Evolutionary conservation across 2,888 invertebrate genomes (phyloP).

Genomic region (Psylliodes chrysocephalus): DNA sequence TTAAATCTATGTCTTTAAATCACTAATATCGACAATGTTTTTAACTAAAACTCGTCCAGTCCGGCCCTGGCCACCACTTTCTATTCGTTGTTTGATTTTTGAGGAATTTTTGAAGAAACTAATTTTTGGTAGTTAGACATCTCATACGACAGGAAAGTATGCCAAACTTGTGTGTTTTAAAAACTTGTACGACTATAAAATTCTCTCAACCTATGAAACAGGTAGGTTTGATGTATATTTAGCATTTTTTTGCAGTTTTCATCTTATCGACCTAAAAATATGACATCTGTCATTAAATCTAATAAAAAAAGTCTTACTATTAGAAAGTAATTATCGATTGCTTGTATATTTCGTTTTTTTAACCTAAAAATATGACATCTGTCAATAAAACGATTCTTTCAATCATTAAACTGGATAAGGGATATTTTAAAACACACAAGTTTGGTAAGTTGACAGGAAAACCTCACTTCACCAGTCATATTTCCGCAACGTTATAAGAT

Average conservation of each 20-base stretch:
- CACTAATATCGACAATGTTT: not conserved
- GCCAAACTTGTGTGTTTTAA: constrained; percentile 39
- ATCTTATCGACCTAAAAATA: too few relatives aligned
- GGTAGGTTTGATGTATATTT: too few relatives aligned
- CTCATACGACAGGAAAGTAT: constrained; percentile 26
- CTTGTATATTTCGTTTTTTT: too few relatives aligned
- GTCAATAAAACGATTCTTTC: too few relatives aligned
- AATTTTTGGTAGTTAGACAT: constrained; percentile 30
- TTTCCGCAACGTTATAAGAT: constrained; percentile 43
- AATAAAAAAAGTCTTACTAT: too few relatives aligned
- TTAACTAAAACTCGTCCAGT: constrained; percentile 9
- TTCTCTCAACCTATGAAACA: not conserved
- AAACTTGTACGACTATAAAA: constrained; percentile 9
- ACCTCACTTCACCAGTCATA: constrained; percentile 44
- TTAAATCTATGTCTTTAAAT: too few relatives aligned
- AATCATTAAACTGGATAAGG: not conserved
- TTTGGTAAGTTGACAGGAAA: constrained; percentile 18
- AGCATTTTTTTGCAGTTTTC: too few relatives aligned
- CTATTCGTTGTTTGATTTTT: constrained; percentile 37
- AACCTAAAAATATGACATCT: too few relatives aligned
- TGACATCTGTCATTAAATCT: too few relatives aligned
- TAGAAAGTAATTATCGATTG: too few relatives aligned
- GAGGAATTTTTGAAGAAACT: constrained; percentile 34
- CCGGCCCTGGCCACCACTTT: constrained; percentile 12
- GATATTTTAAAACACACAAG: constrained; percentile 41